Percentiles rank a stretch among this genome's conserved stretches.
phyloP scores from a whole-genome alignment of 2,797 vertebrate species.

The Hybognathus amarus region DNA sequence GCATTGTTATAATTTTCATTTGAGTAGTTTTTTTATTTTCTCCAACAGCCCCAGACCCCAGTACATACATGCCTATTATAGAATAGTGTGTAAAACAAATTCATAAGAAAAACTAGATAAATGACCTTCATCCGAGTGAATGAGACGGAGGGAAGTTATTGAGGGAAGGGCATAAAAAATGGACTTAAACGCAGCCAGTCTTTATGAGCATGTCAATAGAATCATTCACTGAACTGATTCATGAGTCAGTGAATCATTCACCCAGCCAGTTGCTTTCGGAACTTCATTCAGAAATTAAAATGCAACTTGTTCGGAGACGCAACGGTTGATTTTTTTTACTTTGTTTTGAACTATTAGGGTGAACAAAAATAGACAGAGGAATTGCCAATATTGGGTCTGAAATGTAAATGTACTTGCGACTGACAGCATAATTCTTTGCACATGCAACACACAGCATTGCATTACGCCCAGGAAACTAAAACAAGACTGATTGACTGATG shows the following conservation, averaged over 20 bases:
- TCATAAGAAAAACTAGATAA: neutral
- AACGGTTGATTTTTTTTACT: neutral
- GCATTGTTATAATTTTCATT: neutral
- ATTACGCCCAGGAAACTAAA: conserved; percentile 12
- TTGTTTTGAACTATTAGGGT: neutral
- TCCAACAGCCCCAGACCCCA: neutral
- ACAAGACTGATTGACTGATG: conserved; percentile 3
- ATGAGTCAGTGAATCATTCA: neutral
- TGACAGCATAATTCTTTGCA: neutral
- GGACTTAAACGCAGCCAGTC: neutral
- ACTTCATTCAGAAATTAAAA: neutral
- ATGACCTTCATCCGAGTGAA: neutral
- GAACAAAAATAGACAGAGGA: neutral
- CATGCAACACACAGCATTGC: neutral
- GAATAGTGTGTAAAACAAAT: neutral
- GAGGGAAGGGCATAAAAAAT: neutral
- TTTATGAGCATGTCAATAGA: too few relatives aligned
- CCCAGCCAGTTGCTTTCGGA: neutral
- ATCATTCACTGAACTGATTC: neutral
- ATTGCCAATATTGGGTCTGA: neutral
- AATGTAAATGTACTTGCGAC: conserved; percentile 13
- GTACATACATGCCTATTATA: neutral
- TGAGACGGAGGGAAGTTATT: neutral
- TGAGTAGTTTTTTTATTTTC: neutral
- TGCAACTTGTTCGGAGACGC: neutral